Evolutionary conservation across 23 tunicate genomes (phyloP), one percentile per base, ranked within the genome.

Genomic region (Ascidia mentula): DNA sequence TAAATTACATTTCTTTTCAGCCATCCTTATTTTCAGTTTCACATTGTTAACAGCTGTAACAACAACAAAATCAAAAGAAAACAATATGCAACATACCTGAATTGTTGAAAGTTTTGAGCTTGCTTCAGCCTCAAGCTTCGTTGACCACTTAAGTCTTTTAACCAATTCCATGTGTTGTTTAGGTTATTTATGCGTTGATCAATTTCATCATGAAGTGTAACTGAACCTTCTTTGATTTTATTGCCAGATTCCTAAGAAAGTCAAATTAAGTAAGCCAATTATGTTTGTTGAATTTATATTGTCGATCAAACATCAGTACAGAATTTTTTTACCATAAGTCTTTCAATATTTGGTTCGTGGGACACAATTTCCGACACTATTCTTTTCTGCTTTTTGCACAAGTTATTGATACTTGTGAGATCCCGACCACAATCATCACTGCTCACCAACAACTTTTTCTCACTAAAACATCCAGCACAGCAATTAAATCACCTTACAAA

Each of bases 361-460:
- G 89, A 42, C 1, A 37, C 69, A 9, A 93, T 84, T 40, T 93
- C 98, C 17, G 61, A 73, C 34, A 88, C 93, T 18, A 93, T 84
- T 83, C 98, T 79, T 59, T 93, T 93, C 34, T 88, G 98, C 77
- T 80, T 80, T 82, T 93, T 93, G 40, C 72, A 46, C 76, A 88
- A 46, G 45, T 88, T 93, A 53, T 77, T 86, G 60, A 76, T 88
- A 6, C 87, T 69, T 28, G 82, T 88, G 46, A 93, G 77, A 72
- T 93, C 93, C 61, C 75, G 84, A 4, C 93, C 98, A 69, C 86
- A 84, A 74, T 93, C 98, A 17, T 76, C 89, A 46, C 87, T 88
- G 71, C 90, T 71, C 31, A 84, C 82, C 69, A 81, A 77, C 9
- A 93, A 46, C 84, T 84, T 93, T 81, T 93, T 93, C 80, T 93